These are phyloP conservation scores for Orius insidiosus DNA, from an alignment of 1,140 invertebrate genomes.

Conservation along the genomic window DNA sequence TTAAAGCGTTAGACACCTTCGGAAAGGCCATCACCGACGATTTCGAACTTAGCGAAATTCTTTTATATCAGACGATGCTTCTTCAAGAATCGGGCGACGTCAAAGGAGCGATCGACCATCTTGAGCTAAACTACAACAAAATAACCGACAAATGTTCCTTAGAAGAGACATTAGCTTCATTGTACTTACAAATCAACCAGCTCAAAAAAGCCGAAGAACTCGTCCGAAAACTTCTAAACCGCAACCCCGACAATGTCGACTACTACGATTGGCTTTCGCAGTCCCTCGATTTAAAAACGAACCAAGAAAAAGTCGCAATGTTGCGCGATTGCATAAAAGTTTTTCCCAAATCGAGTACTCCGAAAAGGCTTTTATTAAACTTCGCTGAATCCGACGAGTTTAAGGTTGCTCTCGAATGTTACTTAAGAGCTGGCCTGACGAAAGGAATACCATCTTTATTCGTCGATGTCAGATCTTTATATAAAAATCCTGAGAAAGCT, in stretches of 20 bases:
- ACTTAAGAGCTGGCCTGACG: conserved; percentile 52
- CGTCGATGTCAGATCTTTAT: conserved; percentile 80
- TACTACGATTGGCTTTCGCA: conserved; percentile 83
- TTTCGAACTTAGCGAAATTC: conserved; percentile 91
- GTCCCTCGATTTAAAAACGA: conserved; percentile 48
- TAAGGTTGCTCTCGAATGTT: conserved; percentile 29
- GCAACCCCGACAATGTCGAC: conserved; percentile 88
- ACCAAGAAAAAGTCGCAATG: conserved; percentile 59
- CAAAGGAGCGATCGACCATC: conserved; percentile 70
- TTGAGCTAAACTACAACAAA: conserved; percentile 68
- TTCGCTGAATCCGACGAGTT: conserved; percentile 44
- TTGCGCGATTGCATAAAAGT: conserved; percentile 58
- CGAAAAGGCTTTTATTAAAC: conserved; percentile 68
- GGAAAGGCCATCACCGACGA: conserved; percentile 67
- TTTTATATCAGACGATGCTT: conserved; percentile 93
- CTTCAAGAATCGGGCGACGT: conserved; percentile 69
- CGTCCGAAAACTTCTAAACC: conserved; percentile 65
- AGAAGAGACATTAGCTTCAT: conserved; percentile 57
- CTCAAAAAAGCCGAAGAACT: conserved; percentile 58
- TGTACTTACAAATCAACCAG: conserved; percentile 46
- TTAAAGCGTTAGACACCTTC: conserved; percentile 92
- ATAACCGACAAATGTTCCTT: conserved; percentile 88
- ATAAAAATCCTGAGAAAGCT: conserved; percentile 64
- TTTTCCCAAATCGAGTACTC: conserved; percentile 71
- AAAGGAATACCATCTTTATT: conserved; percentile 97